Base-by-base conservation (phyloP, 2,797 vertebrate genomes). In the Cephalopachus bancanus region DNA sequence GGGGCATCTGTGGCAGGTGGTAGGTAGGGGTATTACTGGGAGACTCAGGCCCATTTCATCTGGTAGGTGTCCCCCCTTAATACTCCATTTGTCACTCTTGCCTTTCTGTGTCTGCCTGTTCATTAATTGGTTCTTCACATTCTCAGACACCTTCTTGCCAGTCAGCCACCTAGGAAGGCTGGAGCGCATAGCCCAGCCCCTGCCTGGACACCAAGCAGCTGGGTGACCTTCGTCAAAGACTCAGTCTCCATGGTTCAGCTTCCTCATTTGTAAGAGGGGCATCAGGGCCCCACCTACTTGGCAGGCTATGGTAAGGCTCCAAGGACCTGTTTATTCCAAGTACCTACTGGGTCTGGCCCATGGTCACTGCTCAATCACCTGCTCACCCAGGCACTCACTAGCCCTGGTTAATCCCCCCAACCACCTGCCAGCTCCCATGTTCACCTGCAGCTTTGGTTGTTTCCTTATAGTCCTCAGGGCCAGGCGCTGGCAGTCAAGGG, bases 101-200 rank as follows among this genome's bases (percentile, higher is more conserved):
- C n/a, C 53, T 59, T 49, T 62, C 59, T 20, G 37, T 15, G 65
- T 55, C 10, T 5, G 2, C 26, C 24, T 0, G 0, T 37, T 85
- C 17, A 10, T 17, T 7, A 11, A 80, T 5, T 15, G 28, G 7
- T 14, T 9, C 8, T 2, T 67, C 53, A 22, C 44, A 10, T 57
- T 59, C 59, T 59, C 44, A 51, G 33, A 19, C 10, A 22, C 24
- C 59, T 16, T 55, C 53, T 69, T 44, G 22, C 7, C 0, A 10
- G 3, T 60, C 24, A 3, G 24, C 62, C 55, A 28, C 80, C 11
- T 85, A 24, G 4, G 49, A 62, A 69, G 64, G 62, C 9, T 57
- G 37, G 26, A 37, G 67, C 28, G 59, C 22, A 3, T 0, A 8
- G 20, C 17, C 44, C 64, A 71, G 76, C 8, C 44, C 51, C 37